Evolutionary conservation across 2,797 vertebrate species (phyloP).

Genomic region (Protosalanx chinensis): DNA sequence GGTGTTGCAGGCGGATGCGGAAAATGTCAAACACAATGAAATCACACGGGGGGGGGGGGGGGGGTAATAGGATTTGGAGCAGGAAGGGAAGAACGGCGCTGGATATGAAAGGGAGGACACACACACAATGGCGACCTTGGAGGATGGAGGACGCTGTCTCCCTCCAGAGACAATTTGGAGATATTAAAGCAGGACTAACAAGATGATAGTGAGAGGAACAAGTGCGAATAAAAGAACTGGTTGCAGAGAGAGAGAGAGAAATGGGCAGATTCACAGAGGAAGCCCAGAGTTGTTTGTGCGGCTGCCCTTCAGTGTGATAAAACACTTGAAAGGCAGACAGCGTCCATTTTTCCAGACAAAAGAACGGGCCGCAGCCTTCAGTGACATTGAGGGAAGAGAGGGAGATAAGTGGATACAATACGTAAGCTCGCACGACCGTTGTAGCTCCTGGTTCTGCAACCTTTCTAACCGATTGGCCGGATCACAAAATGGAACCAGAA

Average conservation of each 20-base stretch:
- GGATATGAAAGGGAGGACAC: conserved; percentile 14
- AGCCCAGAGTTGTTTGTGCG: conserved; percentile 11
- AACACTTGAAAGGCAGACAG: conserved; percentile 4
- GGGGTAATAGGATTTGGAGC: conserved; percentile 52
- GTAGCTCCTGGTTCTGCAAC: not conserved
- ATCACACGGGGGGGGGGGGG: too few relatives aligned
- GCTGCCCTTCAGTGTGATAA: conserved; percentile 27
- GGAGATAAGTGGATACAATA: not conserved
- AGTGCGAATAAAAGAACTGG: conserved; percentile 26
- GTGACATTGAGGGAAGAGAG: conserved; percentile 1
- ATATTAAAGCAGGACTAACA: conserved; percentile 26
- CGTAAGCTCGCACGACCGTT: not conserved
- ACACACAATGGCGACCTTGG: conserved; percentile 39
- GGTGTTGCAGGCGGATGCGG: conserved; percentile 9
- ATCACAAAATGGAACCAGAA: too few relatives aligned
- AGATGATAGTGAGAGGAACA: conserved; percentile 27
- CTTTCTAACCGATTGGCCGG: too few relatives aligned
- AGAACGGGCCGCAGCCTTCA: not conserved
- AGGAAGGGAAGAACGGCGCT: conserved; percentile 31
- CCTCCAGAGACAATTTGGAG: conserved; percentile 41
- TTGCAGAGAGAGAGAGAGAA: conserved; percentile 10
- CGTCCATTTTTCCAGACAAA: not conserved
- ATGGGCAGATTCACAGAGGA: conserved; percentile 15
- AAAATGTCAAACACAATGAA: conserved; percentile 45
- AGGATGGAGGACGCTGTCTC: conserved; percentile 42